These are phyloP conservation scores for Notarius quadriscutis DNA, from an alignment of 2,113 vertebrate genomes.

Conservation along the genomic window DNA sequence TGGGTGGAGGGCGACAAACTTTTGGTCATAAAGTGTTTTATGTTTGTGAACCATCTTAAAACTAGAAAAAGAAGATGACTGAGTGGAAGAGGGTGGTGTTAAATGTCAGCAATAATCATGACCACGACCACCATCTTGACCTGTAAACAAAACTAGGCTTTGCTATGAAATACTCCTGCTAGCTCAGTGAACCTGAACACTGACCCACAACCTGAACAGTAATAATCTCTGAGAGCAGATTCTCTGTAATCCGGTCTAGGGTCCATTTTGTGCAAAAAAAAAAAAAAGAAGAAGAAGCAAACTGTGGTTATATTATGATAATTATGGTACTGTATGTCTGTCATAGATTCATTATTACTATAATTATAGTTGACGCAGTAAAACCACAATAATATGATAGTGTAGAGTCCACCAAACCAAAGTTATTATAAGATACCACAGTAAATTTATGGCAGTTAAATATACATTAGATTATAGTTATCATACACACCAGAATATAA, in stretches of 20 bases:
- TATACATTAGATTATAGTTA: not conserved
- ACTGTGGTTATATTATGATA: not conserved
- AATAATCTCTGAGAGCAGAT: not conserved
- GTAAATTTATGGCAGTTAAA: constrained; percentile 2
- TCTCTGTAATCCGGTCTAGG: not conserved
- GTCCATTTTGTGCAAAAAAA: not conserved
- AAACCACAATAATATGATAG: not conserved
- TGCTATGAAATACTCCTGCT: not conserved
- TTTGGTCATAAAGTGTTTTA: not conserved
- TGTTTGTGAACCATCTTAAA: not conserved
- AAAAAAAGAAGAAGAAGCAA: not conserved
- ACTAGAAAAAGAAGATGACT: not conserved
- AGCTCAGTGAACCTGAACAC: not conserved
- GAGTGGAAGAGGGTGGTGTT: not conserved
- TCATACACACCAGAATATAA: not conserved
- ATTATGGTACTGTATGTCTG: not conserved
- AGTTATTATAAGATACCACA: constrained; percentile 5
- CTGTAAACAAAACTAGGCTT: not conserved
- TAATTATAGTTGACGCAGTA: not conserved
- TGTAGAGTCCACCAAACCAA: not conserved
- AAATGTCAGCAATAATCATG: not conserved
- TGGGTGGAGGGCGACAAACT: not conserved
- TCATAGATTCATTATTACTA: not conserved
- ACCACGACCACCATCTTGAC: not conserved
- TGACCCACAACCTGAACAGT: not conserved